Percentiles rank a stretch among this genome's conserved stretches.
phyloP scores from a whole-genome alignment of 64 coral and sea anemone genomes.

The Pachyseris speciosa region DNA sequence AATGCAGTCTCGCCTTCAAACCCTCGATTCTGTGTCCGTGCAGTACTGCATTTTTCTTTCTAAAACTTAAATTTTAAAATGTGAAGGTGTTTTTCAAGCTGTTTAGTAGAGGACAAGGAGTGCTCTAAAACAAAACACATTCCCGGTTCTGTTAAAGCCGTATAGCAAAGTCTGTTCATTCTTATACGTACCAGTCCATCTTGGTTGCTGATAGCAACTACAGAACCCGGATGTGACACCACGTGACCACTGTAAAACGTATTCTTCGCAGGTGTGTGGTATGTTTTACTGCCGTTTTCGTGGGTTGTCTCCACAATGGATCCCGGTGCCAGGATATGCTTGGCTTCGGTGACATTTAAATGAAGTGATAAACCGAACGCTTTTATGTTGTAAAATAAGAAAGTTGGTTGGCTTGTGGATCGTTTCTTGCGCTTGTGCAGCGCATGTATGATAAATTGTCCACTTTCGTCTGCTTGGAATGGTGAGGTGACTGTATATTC shows the following conservation, averaged over 20 bases:
- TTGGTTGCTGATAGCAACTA: slow-evolving; percentile 23
- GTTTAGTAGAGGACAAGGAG: no score
- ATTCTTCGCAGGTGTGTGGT: slow-evolving; percentile 18
- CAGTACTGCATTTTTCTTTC: no score
- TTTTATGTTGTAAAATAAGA: slow-evolving; percentile 44
- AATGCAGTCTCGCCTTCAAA: no score
- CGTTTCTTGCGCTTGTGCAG: slow-evolving; percentile 33
- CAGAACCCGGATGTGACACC: slow-evolving; percentile 45
- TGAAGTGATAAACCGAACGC: slow-evolving; percentile 52
- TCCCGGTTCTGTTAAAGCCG: no score
- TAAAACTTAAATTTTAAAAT: no score
- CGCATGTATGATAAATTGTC: slow-evolving; percentile 25
- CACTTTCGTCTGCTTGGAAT: slow-evolving; percentile 56
- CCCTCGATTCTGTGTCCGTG: no score
- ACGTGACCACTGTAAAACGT: slow-evolving; percentile 46
- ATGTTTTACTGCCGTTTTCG: slow-evolving; percentile 54
- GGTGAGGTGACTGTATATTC: slow-evolving; percentile 52
- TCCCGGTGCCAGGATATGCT: background rate
- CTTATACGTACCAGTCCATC: slow-evolving; percentile 41
- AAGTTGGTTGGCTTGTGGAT: background rate
- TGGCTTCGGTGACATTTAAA: slow-evolving; percentile 50
- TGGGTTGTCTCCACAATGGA: slow-evolving; percentile 49
- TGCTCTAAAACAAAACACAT: no score
- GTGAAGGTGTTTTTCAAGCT: no score
- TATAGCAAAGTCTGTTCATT: no score